Evolutionary conservation across 2,113 vertebrate species (phyloP).

Genomic region (Ammodytes dubius): DNA sequence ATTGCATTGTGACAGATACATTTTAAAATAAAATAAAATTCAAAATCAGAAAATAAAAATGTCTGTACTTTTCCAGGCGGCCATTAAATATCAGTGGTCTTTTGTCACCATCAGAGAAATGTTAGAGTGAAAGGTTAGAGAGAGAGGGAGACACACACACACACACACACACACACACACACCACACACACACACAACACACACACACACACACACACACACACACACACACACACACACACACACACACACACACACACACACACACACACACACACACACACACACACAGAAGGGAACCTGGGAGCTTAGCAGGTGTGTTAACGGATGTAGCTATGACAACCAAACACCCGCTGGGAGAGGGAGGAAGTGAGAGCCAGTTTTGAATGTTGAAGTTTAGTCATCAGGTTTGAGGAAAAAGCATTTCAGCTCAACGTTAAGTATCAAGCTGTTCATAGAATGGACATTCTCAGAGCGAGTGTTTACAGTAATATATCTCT

Average conservation of each 20-base stretch:
- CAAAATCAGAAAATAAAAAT: too few relatives aligned
- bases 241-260: too few relatives aligned
- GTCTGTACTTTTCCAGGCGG: too few relatives aligned
- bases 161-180: too few relatives aligned
- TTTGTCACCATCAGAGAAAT: constrained; percentile 24
- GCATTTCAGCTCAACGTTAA: background rate
- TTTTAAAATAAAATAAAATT: too few relatives aligned
- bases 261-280: too few relatives aligned
- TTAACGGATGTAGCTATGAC: constrained; percentile 75
- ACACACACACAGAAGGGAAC: constrained; percentile 19
- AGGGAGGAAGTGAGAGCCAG: constrained; percentile 57
- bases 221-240: too few relatives aligned
- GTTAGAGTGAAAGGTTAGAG: background rate
- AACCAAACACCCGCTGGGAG: constrained; percentile 65
- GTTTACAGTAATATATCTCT: background rate
- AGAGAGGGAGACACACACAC: background rate
- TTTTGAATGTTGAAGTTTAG: constrained; percentile 37
- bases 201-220: too few relatives aligned
- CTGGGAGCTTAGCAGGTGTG: constrained; percentile 65
- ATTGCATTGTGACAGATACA: too few relatives aligned
- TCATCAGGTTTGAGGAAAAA: constrained; percentile 35
- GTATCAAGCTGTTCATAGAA: background rate
- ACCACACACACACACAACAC: too few relatives aligned
- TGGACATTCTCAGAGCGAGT: background rate
- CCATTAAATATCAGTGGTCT: background rate